phyloP scores from a whole-genome alignment of 2,113 vertebrate genomes.

The Myotis brandtii region DNA sequence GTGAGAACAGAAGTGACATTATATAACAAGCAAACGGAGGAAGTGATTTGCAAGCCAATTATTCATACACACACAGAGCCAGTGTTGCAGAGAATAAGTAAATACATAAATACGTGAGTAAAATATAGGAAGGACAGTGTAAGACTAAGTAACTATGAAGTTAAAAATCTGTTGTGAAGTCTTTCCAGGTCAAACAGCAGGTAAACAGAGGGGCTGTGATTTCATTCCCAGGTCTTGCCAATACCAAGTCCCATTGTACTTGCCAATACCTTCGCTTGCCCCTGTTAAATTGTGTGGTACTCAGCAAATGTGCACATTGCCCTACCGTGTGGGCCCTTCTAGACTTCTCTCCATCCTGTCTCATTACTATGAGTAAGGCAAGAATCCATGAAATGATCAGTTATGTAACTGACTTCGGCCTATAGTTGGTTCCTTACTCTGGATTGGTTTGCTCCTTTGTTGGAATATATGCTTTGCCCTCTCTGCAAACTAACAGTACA shows the following conservation, averaged over 20 bases:
- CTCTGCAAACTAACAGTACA: background rate
- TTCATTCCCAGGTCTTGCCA: background rate
- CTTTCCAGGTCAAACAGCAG: background rate
- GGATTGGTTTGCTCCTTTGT: background rate
- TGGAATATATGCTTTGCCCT: background rate
- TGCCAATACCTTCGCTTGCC: background rate
- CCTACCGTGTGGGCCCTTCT: rapidly evolving
- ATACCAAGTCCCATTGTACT: background rate
- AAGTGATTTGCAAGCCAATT: conserved; percentile 32
- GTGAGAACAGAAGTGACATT: conserved; percentile 7
- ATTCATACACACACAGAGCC: background rate
- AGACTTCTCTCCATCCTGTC: background rate
- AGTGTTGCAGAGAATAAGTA: background rate
- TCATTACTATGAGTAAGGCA: background rate
- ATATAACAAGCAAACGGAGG: background rate
- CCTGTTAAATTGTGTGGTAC: background rate
- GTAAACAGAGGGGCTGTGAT: background rate
- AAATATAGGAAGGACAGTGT: background rate
- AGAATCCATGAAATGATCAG: background rate
- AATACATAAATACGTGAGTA: background rate
- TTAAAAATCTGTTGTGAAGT: background rate
- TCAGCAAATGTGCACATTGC: background rate
- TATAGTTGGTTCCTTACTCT: background rate
- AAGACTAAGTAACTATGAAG: background rate
- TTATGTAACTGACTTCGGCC: background rate